Evolutionary conservation across 1,140 invertebrate species (phyloP).

Genomic region (Anoplophora glabripennis): DNA sequence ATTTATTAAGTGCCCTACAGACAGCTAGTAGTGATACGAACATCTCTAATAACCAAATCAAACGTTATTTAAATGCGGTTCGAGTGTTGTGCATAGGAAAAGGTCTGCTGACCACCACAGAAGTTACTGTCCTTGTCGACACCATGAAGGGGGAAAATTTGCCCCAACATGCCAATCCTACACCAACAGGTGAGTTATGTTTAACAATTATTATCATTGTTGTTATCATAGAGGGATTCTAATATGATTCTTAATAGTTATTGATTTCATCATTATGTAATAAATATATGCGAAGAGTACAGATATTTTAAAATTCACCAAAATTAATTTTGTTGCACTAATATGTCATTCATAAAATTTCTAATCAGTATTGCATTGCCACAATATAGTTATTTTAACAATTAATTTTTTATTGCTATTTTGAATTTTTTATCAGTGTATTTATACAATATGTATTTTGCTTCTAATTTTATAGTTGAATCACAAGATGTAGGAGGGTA

Average conservation of each 20-base stretch:
- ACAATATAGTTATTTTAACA: too few relatives aligned
- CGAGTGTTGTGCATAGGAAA: constrained; percentile 60
- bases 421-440: too few relatives aligned
- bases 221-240: constrained; percentile 2
- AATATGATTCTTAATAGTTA: not conserved
- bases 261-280: constrained; percentile 13
- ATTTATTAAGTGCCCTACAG: constrained; percentile 43
- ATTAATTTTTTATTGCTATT: too few relatives aligned
- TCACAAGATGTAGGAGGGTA: too few relatives aligned
- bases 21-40: constrained; percentile 34
- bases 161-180: constrained; percentile 57
- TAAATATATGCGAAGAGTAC: constrained; percentile 25
- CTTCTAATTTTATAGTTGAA: too few relatives aligned
- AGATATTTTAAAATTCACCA: too few relatives aligned
- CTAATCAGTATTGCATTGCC: too few relatives aligned
- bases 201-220: constrained; percentile 2
- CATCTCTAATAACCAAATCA: constrained; percentile 39
- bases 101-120: constrained; percentile 55
- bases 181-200: constrained; percentile 49
- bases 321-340: too few relatives aligned
- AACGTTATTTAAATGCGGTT: constrained; percentile 56
- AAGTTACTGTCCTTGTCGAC: constrained; percentile 61
- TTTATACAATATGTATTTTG: too few relatives aligned
- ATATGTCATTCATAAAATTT: too few relatives aligned
- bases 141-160: constrained; percentile 67